These are phyloP conservation scores for Perca flavescens DNA, from an alignment of 2,113 vertebrate species.

Conservation along the genomic window DNA sequence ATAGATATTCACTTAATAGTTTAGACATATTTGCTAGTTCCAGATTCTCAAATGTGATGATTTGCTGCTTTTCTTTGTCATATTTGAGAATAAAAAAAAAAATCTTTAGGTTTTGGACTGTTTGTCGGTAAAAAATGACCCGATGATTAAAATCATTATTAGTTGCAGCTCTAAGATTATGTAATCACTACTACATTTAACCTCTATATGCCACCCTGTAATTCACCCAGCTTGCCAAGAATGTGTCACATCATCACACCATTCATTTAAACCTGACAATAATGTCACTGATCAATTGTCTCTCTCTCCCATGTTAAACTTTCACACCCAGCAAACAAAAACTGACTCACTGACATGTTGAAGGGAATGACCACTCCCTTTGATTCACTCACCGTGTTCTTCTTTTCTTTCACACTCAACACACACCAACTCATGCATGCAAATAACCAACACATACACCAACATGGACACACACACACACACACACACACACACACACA, in stretches of 20 bases:
- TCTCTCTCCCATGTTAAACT: constrained; percentile 25
- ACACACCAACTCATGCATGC: constrained; percentile 38
- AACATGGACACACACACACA: not conserved
- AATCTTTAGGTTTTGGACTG: not conserved
- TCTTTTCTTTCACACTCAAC: constrained; percentile 39
- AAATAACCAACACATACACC: constrained; percentile 30
- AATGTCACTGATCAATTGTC: constrained; percentile 20
- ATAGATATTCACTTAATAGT: no score
- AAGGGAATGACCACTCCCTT: constrained; percentile 60
- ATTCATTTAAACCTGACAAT: constrained; percentile 19
- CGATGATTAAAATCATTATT: not conserved
- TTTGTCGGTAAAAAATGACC: not conserved
- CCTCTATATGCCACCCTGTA: not conserved
- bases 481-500: constrained; percentile 2
- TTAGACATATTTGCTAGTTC: not conserved
- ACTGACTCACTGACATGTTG: constrained; percentile 45
- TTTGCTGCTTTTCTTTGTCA: not conserved
- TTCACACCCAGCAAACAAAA: constrained; percentile 69
- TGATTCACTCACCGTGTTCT: constrained; percentile 32
- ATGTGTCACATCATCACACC: constrained; percentile 2
- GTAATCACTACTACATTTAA: not conserved
- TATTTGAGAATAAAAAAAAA: not conserved
- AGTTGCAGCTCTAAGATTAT: not conserved
- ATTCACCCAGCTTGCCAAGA: constrained; percentile 9
- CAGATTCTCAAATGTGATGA: not conserved